Evolutionary conservation across 2,888 invertebrate species (phyloP).

Genomic region (Epiperipatus broadwayi): DNA sequence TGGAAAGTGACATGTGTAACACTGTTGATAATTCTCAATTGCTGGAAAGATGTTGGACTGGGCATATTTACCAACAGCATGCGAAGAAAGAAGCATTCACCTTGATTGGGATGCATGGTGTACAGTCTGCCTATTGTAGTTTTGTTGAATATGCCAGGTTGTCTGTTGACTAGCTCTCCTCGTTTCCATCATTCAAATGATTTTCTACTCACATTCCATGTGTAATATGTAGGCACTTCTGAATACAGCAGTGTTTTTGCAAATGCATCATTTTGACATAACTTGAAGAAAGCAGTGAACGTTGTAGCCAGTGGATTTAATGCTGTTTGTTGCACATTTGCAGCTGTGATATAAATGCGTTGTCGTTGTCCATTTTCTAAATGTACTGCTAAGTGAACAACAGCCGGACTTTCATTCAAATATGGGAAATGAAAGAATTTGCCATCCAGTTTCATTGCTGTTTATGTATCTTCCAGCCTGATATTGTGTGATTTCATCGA

Average conservation of each 20-base stretch:
- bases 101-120: slow-evolving; percentile 16
- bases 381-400: slow-evolving; percentile 21
- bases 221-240: slow-evolving; percentile 19
- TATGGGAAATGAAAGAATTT: slow-evolving; percentile 21
- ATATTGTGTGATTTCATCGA: slow-evolving; percentile 23
- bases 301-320: slow-evolving; percentile 18
- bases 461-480: slow-evolving; percentile 23
- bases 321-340: slow-evolving; percentile 20
- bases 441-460: slow-evolving; percentile 26
- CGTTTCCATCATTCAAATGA: slow-evolving; percentile 16
- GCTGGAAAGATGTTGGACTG: slow-evolving; percentile 17
- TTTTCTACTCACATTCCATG: slow-evolving; percentile 15
- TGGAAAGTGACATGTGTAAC: slow-evolving; percentile 20
- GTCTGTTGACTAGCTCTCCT: slow-evolving; percentile 10
- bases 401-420: no score
- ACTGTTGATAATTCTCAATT: slow-evolving; percentile 19
- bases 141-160: slow-evolving; percentile 9
- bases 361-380: slow-evolving; percentile 22
- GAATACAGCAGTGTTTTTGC: slow-evolving; percentile 18
- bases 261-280: slow-evolving; percentile 18
- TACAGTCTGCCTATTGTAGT: slow-evolving; percentile 12
- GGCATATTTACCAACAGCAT: slow-evolving; percentile 3
- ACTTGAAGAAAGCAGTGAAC: slow-evolving; percentile 20
- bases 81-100: slow-evolving; percentile 16
- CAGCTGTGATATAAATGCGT: slow-evolving; percentile 23